Evolutionary conservation across 2,888 invertebrate genomes (phyloP).

Genomic region (Aromia moschata): DNA sequence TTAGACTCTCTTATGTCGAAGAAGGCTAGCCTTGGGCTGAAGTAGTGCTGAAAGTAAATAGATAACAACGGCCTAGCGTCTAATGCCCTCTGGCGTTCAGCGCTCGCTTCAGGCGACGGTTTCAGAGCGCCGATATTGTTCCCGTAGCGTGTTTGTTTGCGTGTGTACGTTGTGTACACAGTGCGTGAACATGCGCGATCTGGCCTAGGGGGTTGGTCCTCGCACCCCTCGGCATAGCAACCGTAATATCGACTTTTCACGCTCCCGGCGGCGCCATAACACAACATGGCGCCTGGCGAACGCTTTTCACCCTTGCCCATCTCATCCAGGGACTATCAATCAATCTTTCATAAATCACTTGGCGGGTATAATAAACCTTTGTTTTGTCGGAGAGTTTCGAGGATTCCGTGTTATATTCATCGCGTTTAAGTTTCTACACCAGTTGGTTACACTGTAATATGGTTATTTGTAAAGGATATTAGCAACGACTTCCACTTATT

Average conservation of each 20-base stretch:
- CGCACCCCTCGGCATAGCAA: slow-evolving; percentile 53
- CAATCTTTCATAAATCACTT: slow-evolving; percentile 10
- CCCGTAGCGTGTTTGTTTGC: slow-evolving; percentile 32
- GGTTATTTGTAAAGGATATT: too few relatives aligned
- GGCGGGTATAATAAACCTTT: too few relatives aligned
- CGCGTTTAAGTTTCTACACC: too few relatives aligned
- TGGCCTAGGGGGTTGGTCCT: slow-evolving; percentile 49
- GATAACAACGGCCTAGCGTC: neutral
- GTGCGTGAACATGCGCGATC: slow-evolving; percentile 53
- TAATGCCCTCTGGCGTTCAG: neutral
- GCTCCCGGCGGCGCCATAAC: slow-evolving; percentile 47
- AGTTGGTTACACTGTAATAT: too few relatives aligned
- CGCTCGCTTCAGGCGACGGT: slow-evolving; percentile 16
- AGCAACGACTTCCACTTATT: too few relatives aligned
- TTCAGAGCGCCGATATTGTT: slow-evolving; percentile 20
- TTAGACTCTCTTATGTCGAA: too few relatives aligned
- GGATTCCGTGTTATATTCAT: too few relatives aligned
- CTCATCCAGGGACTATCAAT: slow-evolving; percentile 19
- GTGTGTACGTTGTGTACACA: slow-evolving; percentile 39
- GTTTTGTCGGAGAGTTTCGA: too few relatives aligned
- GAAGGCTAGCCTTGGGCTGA: too few relatives aligned
- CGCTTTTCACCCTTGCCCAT: slow-evolving; percentile 16
- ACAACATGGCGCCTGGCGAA: slow-evolving; percentile 47
- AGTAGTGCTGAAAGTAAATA: too few relatives aligned
- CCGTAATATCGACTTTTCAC: slow-evolving; percentile 56